Evolutionary conservation across 2,113 vertebrate species (phyloP).

Genomic region (Microcebus griseorufus): DNA sequence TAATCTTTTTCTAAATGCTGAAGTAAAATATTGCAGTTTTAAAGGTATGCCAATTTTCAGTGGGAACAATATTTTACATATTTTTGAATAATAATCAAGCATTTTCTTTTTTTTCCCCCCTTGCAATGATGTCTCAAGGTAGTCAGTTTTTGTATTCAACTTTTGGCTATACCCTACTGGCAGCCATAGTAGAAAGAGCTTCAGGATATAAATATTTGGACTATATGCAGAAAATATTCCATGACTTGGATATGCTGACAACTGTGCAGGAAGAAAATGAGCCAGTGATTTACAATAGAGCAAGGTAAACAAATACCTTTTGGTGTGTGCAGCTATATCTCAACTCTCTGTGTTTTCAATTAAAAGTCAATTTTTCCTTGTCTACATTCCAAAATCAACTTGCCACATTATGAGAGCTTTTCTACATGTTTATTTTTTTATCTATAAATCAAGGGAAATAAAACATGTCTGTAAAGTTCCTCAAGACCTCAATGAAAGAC

Average conservation of each 20-base stretch:
- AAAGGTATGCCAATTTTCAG: conserved; percentile 35
- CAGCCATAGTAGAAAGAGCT: conserved; percentile 94
- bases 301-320: conserved; percentile 88
- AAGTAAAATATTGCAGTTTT: conserved; percentile 49
- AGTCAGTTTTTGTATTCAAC: conserved; percentile 97
- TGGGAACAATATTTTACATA: conserved; percentile 35
- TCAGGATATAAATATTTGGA: conserved; percentile 93
- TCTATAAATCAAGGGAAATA: conserved; percentile 7
- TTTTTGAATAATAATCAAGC: conserved; percentile 65
- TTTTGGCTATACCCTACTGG: conserved; percentile 94
- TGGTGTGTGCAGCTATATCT: background rate
- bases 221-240: conserved; percentile 94
- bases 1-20: conserved; percentile 31
- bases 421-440: background rate
- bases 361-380: background rate
- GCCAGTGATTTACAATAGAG: conserved; percentile 96
- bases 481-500: background rate
- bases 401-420: conserved; percentile 18
- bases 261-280: conserved; percentile 95
- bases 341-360: background rate
- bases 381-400: conserved; percentile 41
- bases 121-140: conserved; percentile 84
- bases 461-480: conserved; percentile 11
- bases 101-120: conserved; percentile 44
- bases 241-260: conserved; percentile 94